These are phyloP conservation scores for Mastomys coucha DNA, from an alignment of 2,113 vertebrate species.

Conservation along the genomic window DNA sequence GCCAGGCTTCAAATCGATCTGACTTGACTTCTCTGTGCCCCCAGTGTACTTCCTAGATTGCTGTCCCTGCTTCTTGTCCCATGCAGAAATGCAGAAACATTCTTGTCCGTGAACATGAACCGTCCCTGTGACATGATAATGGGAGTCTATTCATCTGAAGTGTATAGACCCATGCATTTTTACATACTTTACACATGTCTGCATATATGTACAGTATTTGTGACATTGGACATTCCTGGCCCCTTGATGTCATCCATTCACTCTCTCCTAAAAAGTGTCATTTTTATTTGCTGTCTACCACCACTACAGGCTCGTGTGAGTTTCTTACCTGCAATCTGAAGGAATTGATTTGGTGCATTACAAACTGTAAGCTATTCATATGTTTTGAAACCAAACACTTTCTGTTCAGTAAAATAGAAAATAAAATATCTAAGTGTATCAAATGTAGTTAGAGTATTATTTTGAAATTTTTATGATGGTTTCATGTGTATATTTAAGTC, in stretches of 20 bases:
- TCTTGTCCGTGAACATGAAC: not conserved
- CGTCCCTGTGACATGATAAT: not conserved
- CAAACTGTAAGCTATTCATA: too few species aligned
- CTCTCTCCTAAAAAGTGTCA: not conserved
- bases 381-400: conserved; percentile 15
- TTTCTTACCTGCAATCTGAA: not conserved
- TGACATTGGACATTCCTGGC: not conserved
- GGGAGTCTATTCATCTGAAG: not conserved
- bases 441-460: too few species aligned
- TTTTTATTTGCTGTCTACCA: not conserved
- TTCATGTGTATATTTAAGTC: not conserved
- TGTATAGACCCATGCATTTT: not conserved
- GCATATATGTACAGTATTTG: not conserved
- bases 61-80: not conserved
- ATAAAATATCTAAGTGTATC: not conserved
- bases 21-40: not conserved
- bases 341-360: not conserved
- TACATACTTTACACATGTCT: not conserved
- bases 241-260: not conserved
- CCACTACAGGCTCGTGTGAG: not conserved
- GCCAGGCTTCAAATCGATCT: not conserved
- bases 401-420: conserved; percentile 32
- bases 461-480: not conserved
- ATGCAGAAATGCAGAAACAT: not conserved
- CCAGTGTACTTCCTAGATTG: not conserved